These are phyloP conservation scores for Yponomeuta plumbellus DNA, from an alignment of 2,888 invertebrate species.

Conservation along the genomic window DNA sequence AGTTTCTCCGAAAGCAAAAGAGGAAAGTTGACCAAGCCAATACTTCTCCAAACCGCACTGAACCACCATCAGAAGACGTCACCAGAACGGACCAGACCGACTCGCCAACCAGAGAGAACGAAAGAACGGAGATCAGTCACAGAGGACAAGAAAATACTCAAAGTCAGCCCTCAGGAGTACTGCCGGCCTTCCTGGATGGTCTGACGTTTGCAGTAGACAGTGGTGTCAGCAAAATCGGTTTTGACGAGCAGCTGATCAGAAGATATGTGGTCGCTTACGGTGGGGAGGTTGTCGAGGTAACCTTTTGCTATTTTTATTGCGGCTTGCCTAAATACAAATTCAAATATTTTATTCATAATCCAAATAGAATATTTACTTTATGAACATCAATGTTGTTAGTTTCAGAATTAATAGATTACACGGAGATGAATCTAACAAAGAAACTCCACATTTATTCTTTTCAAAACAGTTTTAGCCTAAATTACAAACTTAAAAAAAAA, in stretches of 20 bases:
- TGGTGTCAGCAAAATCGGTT: conserved; percentile 35
- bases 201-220: conserved; percentile 60
- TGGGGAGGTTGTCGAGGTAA: conserved; percentile 61
- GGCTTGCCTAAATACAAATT: no score
- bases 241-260: conserved; percentile 40
- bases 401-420: no score
- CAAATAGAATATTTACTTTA: no score
- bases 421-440: no score
- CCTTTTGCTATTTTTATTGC: no score
- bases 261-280: conserved; percentile 79
- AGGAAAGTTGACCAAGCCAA: neutral
- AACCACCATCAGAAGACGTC: neutral
- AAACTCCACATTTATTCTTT: no score
- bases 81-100: conserved; percentile 20
- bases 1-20: conserved; percentile 42
- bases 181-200: conserved; percentile 68
- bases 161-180: conserved; percentile 6
- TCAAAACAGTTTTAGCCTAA: no score
- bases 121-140: neutral
- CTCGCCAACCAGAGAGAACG: conserved; percentile 32
- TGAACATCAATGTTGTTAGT: no score
- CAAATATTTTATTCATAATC: no score
- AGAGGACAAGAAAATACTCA: neutral
- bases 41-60: conserved; percentile 14
- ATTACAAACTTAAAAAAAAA: no score